These are phyloP conservation scores for Channallabes apus DNA, from an alignment of 2,797 vertebrate species.

Conservation along the genomic window DNA sequence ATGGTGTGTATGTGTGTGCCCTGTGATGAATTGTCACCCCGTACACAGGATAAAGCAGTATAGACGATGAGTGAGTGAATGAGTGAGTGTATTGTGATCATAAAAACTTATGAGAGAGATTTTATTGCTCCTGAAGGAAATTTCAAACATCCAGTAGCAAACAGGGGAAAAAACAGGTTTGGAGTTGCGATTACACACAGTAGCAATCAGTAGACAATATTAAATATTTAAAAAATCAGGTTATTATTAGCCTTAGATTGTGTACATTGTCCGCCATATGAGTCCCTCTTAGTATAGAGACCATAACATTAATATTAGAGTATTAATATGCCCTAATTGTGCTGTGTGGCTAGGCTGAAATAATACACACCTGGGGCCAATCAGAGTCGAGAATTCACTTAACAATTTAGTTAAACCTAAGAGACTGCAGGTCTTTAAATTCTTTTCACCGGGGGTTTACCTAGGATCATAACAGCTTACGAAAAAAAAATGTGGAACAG, in stretches of 20 bases:
- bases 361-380: background rate
- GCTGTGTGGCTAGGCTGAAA: background rate
- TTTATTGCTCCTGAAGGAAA: too few relatives aligned
- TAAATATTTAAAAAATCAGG: background rate
- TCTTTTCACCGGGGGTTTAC: background rate
- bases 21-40: too few relatives aligned
- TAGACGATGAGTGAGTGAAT: too few relatives aligned
- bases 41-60: too few relatives aligned
- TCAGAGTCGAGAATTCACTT: background rate
- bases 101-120: too few relatives aligned
- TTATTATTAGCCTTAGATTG: background rate
- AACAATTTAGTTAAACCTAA: background rate
- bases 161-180: too few relatives aligned
- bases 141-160: too few relatives aligned
- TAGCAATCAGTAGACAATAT: too few relatives aligned
- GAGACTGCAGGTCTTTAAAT: background rate
- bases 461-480: background rate
- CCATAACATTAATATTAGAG: background rate
- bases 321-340: too few relatives aligned
- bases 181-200: too few relatives aligned
- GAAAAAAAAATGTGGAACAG: background rate
- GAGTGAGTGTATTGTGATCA: too few relatives aligned
- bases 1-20: too few relatives aligned
- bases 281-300: background rate
- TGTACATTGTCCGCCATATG: background rate